Conservation (phyloP, 2,113 vertebrate species). For the Oceanodroma tethys region DNA sequence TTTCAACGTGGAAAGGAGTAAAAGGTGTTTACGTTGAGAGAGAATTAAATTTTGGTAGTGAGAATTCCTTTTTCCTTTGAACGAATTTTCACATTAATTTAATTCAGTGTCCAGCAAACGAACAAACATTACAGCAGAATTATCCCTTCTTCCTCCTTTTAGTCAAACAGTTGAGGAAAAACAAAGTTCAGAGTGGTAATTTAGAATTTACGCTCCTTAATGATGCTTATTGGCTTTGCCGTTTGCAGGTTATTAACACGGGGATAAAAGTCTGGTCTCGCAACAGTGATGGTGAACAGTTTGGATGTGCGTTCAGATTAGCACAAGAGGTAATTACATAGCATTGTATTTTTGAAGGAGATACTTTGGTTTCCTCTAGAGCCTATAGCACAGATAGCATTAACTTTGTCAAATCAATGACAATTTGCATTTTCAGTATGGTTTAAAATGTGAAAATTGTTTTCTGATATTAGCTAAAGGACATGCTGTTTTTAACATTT, state of each 20-base stretch:
- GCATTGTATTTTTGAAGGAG: background rate
- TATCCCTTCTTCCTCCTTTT: background rate
- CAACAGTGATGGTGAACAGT: conserved; percentile 92
- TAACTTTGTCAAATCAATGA: background rate
- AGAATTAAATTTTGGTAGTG: background rate
- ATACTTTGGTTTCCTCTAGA: background rate
- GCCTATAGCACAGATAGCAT: background rate
- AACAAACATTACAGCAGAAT: background rate
- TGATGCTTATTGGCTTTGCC: background rate
- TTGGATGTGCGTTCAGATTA: conserved; percentile 93
- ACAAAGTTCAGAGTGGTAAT: background rate
- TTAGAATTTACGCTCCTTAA: background rate
- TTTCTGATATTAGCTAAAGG: background rate
- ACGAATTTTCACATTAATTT: background rate
- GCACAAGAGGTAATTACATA: conserved; percentile 89
- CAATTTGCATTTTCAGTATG: background rate
- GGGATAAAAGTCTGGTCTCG: conserved; percentile 96
- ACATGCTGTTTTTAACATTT: background rate
- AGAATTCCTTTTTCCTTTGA: background rate
- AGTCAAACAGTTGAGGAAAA: background rate
- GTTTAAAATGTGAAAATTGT: background rate
- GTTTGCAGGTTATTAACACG: conserved; percentile 90
- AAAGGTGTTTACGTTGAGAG: background rate
- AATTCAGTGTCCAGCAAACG: background rate
- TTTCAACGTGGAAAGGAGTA: background rate